Evolutionary conservation across 2,797 vertebrate genomes (phyloP), one percentile per base, ranked within the genome.

Genomic region (Fratercula arctica): DNA sequence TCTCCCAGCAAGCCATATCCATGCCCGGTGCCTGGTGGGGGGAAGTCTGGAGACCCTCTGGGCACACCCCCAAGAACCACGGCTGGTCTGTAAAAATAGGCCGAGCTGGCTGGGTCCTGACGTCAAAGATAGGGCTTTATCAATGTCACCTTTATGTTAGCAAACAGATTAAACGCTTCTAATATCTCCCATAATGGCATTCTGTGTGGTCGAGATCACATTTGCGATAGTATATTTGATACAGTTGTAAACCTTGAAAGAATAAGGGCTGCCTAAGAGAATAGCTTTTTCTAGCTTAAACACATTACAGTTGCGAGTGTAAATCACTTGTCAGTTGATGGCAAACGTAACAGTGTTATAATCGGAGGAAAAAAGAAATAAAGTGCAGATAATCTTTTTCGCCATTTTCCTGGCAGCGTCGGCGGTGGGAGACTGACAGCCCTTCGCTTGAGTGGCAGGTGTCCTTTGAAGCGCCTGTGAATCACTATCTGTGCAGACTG

Each of bases 391-490:
- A 99, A 99, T 99, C 99, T 99, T 98, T 98, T 98, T 98, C 98
- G 98, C 98, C 98, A 98, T 99, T 99, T 98, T 98, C 97, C 98
- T 98, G 98, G 99, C 99, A 99, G 98, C 97, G 96, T 98, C 98
- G 97, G 97, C 97, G 98, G 98, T 97, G 96, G 98, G 98, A 99
- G 99, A 99, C 98, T 99, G 99, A 99, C 99, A 99, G 99, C 99
- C 99, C 99, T 98, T 99, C 98, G 98, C 97, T 98, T 99, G 99
- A 99, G 98, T 99, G 99, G 99, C 99, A 99, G 99, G 99, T 99
- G 99, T 99, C 99, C 99, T 99, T 99, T 99, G 99, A 99, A 99
- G 99, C 98, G 99, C 98, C 98, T 98, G 98, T 97, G 98, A 99
- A 98, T 99, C 99, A 95, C 98, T 98, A 98, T 99, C 99, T 99